Evolutionary conservation across 2,797 vertebrate species (phyloP).

Genomic region (Eulemur coronatus): DNA sequence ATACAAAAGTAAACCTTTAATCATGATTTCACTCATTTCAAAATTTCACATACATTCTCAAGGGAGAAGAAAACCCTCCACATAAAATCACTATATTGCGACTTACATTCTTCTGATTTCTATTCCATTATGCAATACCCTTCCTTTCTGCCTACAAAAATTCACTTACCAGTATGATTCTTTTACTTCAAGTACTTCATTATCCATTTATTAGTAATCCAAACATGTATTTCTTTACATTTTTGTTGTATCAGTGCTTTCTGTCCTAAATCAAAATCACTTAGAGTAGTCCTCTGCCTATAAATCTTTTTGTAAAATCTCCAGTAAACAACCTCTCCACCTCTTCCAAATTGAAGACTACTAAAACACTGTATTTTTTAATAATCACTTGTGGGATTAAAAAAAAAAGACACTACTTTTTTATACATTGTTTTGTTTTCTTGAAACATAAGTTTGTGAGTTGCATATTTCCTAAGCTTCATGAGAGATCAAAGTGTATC

Average conservation of each 20-base stretch:
- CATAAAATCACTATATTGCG: neutral
- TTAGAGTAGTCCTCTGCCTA: neutral
- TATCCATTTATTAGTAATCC: neutral
- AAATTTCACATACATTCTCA: conserved; percentile 30
- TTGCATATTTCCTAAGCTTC: neutral
- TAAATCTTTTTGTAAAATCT: conserved; percentile 3
- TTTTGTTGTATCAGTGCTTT: neutral
- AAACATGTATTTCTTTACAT: neutral
- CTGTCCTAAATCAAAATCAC: neutral
- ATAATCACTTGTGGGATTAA: neutral
- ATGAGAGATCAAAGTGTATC: neutral
- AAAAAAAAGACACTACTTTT: neutral
- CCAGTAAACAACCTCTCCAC: neutral
- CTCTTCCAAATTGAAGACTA: neutral
- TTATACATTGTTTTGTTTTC: neutral
- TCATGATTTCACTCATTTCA: conserved; percentile 21
- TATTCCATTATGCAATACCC: neutral
- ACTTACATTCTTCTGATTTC: neutral
- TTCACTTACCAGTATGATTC: neutral
- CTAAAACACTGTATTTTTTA: neutral
- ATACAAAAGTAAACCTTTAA: neutral
- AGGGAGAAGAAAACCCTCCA: neutral
- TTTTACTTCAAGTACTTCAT: neutral
- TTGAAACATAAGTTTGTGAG: neutral
- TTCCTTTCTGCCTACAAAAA: neutral